A percentile compares a stretch with the other conserved stretches of the same genome.
Evolutionary conservation across 2,113 vertebrate genomes (phyloP).

Genomic region (Bubo blakistoni): DNA sequence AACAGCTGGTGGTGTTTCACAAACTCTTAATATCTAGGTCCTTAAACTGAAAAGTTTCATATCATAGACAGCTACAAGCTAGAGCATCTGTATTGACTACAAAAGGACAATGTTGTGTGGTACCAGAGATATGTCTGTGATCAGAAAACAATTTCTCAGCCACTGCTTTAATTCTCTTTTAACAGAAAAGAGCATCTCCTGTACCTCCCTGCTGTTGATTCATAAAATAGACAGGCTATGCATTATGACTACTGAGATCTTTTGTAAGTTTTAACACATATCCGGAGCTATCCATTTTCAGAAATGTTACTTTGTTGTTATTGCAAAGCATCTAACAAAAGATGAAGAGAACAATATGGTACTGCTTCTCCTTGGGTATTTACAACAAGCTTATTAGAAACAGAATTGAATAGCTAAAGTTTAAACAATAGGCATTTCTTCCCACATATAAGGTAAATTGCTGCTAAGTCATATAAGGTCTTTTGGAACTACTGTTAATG

Average conservation of each 20-base stretch:
- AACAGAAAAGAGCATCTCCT: neutral
- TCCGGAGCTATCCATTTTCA: neutral
- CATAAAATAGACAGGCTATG: neutral
- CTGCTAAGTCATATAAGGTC: neutral
- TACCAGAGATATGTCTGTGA: neutral
- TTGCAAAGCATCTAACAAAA: neutral
- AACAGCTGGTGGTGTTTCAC: neutral
- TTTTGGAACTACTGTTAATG: neutral
- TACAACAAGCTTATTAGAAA: neutral
- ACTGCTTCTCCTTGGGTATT: neutral
- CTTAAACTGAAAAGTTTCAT: neutral
- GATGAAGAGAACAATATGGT: neutral
- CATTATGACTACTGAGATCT: neutral
- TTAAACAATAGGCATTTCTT: neutral
- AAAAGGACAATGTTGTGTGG: neutral
- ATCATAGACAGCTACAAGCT: neutral
- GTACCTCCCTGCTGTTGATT: neutral
- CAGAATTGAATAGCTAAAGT: neutral
- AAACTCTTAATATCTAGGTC: neutral
- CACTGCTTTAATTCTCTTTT: neutral
- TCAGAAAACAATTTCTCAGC: neutral
- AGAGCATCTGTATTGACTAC: neutral
- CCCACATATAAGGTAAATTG: neutral
- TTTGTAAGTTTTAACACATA: neutral
- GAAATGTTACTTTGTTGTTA: neutral